phyloP scores from a whole-genome alignment of 2,113 vertebrate species.

The Rhipidura dahli region DNA sequence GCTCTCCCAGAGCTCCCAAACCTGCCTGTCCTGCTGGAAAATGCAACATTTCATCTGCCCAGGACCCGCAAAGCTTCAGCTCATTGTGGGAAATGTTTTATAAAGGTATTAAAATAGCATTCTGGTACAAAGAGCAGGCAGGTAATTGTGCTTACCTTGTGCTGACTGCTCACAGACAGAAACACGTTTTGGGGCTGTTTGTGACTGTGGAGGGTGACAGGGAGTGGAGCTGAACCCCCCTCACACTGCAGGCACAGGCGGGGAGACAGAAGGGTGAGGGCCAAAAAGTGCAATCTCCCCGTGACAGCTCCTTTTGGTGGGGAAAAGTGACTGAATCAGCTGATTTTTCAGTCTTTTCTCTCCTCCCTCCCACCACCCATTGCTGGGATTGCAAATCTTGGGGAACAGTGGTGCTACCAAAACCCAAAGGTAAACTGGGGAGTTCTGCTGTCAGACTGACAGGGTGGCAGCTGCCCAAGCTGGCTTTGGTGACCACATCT shows the following conservation, averaged over 20 bases:
- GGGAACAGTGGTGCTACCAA: neutral
- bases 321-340: neutral
- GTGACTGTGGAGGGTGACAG: no score
- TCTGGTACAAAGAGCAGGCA: neutral
- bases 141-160: neutral
- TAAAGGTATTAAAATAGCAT: neutral
- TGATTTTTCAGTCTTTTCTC: neutral
- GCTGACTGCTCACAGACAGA: neutral
- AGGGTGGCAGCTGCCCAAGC: neutral
- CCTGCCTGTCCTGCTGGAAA: neutral
- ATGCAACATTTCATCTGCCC: neutral
- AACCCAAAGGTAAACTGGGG: neutral
- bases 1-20: neutral
- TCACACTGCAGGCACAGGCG: neutral
- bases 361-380: accelerated
- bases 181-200: neutral
- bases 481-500: neutral
- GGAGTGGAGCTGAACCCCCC: neutral
- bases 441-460: neutral
- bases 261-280: neutral
- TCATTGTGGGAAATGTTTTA: accelerated
- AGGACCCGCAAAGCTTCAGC: neutral
- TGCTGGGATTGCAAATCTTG: neutral
- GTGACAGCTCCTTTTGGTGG: neutral
- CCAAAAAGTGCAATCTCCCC: neutral